Conservation (phyloP, 2,113 vertebrate genomes). For the Eolophus roseicapilla region DNA sequence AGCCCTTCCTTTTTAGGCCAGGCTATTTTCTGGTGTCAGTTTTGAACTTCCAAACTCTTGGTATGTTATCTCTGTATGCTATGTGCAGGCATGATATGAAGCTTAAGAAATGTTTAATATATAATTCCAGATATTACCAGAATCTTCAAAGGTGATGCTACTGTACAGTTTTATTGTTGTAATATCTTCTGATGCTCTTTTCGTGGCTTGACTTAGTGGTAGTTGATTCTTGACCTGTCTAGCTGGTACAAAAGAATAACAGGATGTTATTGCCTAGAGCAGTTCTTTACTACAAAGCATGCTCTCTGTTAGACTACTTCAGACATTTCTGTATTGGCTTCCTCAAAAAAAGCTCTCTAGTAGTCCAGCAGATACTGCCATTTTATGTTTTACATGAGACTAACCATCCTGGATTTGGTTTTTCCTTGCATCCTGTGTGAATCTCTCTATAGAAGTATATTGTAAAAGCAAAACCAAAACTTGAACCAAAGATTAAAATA, state of each 20-base stretch:
- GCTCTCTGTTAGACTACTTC: background rate
- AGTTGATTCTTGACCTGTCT: slow-evolving; percentile 26
- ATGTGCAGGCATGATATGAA: background rate
- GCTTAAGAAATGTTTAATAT: background rate
- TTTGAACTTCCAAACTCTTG: background rate
- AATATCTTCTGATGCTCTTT: background rate
- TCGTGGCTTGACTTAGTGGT: background rate
- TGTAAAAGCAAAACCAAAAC: background rate
- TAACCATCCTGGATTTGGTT: background rate
- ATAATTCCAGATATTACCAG: background rate
- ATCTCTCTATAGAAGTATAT: background rate
- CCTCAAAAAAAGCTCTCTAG: background rate
- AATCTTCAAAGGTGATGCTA: background rate
- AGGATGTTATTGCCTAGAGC: slow-evolving; percentile 48
- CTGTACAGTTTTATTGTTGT: background rate
- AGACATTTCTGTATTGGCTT: background rate
- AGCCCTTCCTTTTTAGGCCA: background rate
- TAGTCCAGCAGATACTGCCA: background rate
- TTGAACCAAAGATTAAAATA: background rate
- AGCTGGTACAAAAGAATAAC: slow-evolving; percentile 32
- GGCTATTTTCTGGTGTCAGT: background rate
- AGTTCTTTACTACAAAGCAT: slow-evolving; percentile 1
- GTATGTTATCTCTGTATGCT: background rate
- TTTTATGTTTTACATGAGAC: background rate
- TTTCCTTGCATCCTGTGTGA: background rate